Evolutionary conservation across 2,888 invertebrate species (phyloP).

Genomic region (Caenorhabditis angaria): DNA sequence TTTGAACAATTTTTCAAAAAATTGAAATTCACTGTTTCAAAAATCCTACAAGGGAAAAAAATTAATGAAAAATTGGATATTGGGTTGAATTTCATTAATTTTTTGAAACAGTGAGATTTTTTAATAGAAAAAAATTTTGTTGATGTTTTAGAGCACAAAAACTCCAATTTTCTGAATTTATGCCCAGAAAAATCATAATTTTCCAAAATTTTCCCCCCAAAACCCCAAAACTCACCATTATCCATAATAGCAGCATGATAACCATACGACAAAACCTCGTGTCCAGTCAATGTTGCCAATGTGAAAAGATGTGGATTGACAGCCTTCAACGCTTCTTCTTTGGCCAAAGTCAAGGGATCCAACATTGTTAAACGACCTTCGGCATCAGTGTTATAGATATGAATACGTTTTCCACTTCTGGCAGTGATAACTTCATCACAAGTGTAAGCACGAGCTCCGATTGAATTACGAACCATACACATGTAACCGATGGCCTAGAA

Average conservation of each 20-base stretch:
- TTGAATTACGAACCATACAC: slow-evolving; percentile 88
- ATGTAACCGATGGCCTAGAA: slow-evolving; percentile 80
- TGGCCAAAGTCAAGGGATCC: slow-evolving; percentile 65
- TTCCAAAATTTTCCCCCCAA: not conserved
- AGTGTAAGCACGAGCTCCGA: slow-evolving; percentile 78
- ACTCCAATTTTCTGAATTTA: no score
- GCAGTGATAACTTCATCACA: slow-evolving; percentile 81
- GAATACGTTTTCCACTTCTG: slow-evolving; percentile 84
- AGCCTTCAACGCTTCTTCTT: slow-evolving; percentile 55
- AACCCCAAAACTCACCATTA: slow-evolving; percentile 56
- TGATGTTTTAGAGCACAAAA: no score
- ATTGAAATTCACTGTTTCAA: no score
- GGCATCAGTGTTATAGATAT: slow-evolving; percentile 92
- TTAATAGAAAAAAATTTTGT: no score
- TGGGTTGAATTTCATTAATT: no score
- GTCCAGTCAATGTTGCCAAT: slow-evolving; percentile 67
- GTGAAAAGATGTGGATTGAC: slow-evolving; percentile 79
- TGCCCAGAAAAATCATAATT: no score
- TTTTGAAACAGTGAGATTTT: no score
- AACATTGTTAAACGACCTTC: slow-evolving; percentile 86
- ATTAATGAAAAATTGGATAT: no score
- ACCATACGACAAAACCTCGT: slow-evolving; percentile 64
- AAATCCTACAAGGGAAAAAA: no score
- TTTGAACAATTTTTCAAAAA: no score
- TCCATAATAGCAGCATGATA: slow-evolving; percentile 68